Evolutionary conservation across 2,113 vertebrate genomes (phyloP).

Genomic region (Spermophilus dauricus): DNA sequence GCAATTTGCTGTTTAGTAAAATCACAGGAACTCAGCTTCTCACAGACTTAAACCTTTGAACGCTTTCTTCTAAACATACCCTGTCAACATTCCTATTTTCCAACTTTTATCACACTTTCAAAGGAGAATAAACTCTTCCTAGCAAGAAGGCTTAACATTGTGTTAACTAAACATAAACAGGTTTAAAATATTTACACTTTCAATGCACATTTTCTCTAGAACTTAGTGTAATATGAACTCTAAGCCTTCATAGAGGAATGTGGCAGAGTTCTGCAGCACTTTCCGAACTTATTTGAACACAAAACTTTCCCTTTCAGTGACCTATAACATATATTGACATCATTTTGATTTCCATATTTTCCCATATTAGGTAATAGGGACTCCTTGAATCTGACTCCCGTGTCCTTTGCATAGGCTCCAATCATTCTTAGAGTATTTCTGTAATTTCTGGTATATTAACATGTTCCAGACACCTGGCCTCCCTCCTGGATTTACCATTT

Average conservation of each 20-base stretch:
- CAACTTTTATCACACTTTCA: not conserved
- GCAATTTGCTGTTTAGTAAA: slow-evolving; percentile 34
- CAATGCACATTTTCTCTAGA: not conserved
- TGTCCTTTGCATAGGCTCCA: not conserved
- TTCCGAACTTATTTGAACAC: not conserved
- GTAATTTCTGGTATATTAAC: not conserved
- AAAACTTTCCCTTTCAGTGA: not conserved
- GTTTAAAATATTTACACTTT: not conserved
- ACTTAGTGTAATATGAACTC: not conserved
- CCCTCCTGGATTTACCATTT: not conserved
- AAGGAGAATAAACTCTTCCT: not conserved
- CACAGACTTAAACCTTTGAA: slow-evolving; percentile 7
- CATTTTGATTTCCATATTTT: not conserved
- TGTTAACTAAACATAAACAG: not conserved
- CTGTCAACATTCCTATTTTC: not conserved
- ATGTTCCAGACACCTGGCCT: not conserved
- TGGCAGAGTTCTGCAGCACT: not conserved
- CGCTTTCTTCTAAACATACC: not conserved
- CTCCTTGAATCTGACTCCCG: not conserved
- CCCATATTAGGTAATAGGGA: not conserved
- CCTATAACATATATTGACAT: not conserved
- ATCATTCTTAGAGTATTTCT: not conserved
- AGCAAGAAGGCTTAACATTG: not conserved
- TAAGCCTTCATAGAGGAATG: not conserved
- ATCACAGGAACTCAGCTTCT: not conserved